A percentile compares a stretch with the other conserved stretches of the same genome.
phyloP scores from a whole-genome alignment of 2,888 invertebrate species.

The Acronicta psi region DNA sequence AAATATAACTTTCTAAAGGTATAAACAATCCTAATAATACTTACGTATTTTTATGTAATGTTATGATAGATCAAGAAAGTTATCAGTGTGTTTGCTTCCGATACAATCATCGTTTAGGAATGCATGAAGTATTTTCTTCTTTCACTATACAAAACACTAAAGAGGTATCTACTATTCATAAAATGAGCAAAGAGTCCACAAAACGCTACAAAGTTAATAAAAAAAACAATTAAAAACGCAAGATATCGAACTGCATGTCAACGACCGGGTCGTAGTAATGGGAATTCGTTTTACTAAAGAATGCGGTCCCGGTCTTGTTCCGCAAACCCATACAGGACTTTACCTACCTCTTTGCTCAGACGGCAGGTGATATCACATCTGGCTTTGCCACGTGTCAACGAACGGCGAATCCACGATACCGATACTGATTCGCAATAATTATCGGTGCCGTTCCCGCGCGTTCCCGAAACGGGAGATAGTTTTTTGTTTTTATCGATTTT shows the following conservation, averaged over 20 bases:
- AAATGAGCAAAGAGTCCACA: too few relatives aligned
- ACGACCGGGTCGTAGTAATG: conserved; percentile 76
- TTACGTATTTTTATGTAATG: too few relatives aligned
- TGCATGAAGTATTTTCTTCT: too few relatives aligned
- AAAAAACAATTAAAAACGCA: conserved; percentile 1
- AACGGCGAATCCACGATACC: conserved; percentile 56
- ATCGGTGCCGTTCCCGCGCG: conserved; percentile 68
- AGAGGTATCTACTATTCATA: neutral
- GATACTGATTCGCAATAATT: conserved; percentile 74
- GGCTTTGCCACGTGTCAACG: conserved; percentile 81
- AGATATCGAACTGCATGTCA: conserved; percentile 64
- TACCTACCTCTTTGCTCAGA: conserved; percentile 60
- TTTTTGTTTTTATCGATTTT: conserved; percentile 63
- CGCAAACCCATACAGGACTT: conserved; percentile 67
- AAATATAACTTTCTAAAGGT: too few relatives aligned
- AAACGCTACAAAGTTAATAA: neutral
- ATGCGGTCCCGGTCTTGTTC: conserved; percentile 78
- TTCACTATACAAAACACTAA: neutral
- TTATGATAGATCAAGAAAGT: too few relatives aligned
- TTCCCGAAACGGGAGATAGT: conserved; percentile 59
- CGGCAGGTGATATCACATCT: conserved; percentile 84
- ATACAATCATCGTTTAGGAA: too few relatives aligned
- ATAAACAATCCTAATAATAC: too few relatives aligned
- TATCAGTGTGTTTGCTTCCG: too few relatives aligned
- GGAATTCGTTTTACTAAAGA: conserved; percentile 71